These are phyloP conservation scores for Diabrotica undecimpunctata DNA, from an alignment of 1,140 invertebrate species.

Conservation along the genomic window DNA sequence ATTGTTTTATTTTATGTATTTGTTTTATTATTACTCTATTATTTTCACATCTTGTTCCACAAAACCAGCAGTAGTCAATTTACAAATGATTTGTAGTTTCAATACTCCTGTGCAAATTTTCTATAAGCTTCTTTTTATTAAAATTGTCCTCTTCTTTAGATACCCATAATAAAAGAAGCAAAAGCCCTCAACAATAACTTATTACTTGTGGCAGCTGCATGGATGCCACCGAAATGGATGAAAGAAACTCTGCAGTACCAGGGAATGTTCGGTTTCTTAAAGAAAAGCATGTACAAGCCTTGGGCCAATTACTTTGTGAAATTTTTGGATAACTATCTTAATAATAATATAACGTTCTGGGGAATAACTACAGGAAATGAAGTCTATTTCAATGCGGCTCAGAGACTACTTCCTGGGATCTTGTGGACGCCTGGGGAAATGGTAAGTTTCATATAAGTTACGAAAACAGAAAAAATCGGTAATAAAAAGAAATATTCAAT, in stretches of 20 bases:
- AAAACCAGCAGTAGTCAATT: too few species aligned
- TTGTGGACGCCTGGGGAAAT: constrained; percentile 25
- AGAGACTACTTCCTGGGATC: constrained; percentile 53
- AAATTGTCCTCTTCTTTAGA: constrained; percentile 11
- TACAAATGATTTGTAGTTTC: too few species aligned
- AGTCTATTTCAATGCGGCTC: constrained; percentile 22
- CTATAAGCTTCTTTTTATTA: too few species aligned
- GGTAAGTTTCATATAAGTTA: constrained; percentile 20
- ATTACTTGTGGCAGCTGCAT: constrained; percentile 57
- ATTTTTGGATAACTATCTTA: constrained; percentile 44
- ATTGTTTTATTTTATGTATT: too few species aligned
- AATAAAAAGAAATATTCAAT: neutral
- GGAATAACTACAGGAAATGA: constrained; percentile 48
- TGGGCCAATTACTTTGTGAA: constrained; percentile 58
- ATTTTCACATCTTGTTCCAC: too few species aligned
- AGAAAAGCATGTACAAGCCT: constrained; percentile 49
- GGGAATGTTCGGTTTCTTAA: constrained; percentile 57
- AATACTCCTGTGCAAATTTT: too few species aligned
- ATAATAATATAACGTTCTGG: constrained; percentile 43
- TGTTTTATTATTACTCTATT: too few species aligned
- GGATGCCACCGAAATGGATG: constrained; percentile 92
- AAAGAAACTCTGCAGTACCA: constrained; percentile 71
- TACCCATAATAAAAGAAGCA: constrained; percentile 18
- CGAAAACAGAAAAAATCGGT: neutral
- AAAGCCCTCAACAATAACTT: constrained; percentile 41